Evolutionary conservation across 2,113 vertebrate species (phyloP).

Genomic region (Acrocephalus arundinaceus): DNA sequence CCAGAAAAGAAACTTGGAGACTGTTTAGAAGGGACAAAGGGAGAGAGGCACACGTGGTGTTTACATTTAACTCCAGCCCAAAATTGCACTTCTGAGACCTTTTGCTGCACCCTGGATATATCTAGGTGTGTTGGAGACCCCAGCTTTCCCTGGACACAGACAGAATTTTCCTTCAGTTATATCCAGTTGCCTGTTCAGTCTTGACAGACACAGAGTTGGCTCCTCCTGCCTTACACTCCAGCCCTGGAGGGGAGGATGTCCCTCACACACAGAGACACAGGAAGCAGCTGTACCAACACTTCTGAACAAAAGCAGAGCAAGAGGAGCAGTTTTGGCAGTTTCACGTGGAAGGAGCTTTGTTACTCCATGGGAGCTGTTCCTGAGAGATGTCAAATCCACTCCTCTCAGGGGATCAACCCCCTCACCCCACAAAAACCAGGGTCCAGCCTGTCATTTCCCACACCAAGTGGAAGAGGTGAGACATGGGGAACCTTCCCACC

Average conservation of each 20-base stretch:
- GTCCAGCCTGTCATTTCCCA: background rate
- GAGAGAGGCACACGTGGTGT: background rate
- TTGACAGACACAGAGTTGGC: background rate
- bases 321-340: background rate
- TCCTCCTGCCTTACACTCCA: rapidly evolving
- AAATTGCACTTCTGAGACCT: background rate
- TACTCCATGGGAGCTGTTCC: background rate
- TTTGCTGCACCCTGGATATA: background rate
- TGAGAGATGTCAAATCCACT: background rate
- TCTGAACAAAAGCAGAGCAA: background rate
- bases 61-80: background rate
- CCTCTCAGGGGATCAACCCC: background rate
- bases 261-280: too few species aligned
- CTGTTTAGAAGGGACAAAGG: background rate
- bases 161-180: background rate
- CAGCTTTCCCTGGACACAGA: background rate
- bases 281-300: background rate
- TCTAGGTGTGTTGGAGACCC: background rate
- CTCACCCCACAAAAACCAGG: background rate
- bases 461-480: background rate
- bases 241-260: background rate
- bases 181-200: background rate
- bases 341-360: rapidly evolving
- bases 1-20: background rate
- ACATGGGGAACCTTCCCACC: background rate